These are phyloP conservation scores for Tautogolabrus adspersus DNA, from an alignment of 2,113 vertebrate species.

Conservation along the genomic window DNA sequence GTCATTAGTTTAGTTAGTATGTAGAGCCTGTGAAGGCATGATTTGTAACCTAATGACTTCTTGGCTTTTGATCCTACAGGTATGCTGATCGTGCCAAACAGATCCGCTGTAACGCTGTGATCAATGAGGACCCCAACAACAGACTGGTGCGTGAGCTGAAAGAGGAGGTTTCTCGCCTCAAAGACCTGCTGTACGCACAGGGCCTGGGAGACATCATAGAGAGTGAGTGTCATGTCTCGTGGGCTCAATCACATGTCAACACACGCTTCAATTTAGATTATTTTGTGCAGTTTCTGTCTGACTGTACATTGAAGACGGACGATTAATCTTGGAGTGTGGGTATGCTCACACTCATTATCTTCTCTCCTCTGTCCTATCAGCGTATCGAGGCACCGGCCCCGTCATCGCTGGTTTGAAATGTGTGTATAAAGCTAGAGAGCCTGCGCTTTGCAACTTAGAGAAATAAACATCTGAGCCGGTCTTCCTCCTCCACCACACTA, in stretches of 20 bases:
- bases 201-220: slow-evolving; percentile 98
- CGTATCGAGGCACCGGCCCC: slow-evolving; percentile 75
- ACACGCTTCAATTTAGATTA: not conserved
- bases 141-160: slow-evolving; percentile 97
- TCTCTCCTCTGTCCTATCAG: slow-evolving; percentile 80
- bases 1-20: not conserved
- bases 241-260: not conserved
- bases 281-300: slow-evolving; percentile 24
- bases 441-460: slow-evolving; percentile 77
- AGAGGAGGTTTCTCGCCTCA: slow-evolving; percentile 95
- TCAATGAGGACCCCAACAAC: slow-evolving; percentile 99
- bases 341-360: slow-evolving; percentile 64
- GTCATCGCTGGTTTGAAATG: slow-evolving; percentile 84
- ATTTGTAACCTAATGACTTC: not conserved
- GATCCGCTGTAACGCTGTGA: slow-evolving; percentile 97
- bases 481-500: slow-evolving; percentile 64
- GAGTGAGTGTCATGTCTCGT: slow-evolving; percentile 84
- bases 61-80: slow-evolving; percentile 70
- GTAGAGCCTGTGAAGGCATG: not conserved
- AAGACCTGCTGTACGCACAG: slow-evolving; percentile 93
- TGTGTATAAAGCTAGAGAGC: slow-evolving; percentile 79
- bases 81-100: slow-evolving; percentile 98
- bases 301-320: slow-evolving; percentile 24
- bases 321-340: slow-evolving; percentile 37
- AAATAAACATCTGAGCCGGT: slow-evolving; percentile 45